Base-by-base conservation (phyloP, 2,113 vertebrate genomes). In the Myiozetetes cayanensis region DNA sequence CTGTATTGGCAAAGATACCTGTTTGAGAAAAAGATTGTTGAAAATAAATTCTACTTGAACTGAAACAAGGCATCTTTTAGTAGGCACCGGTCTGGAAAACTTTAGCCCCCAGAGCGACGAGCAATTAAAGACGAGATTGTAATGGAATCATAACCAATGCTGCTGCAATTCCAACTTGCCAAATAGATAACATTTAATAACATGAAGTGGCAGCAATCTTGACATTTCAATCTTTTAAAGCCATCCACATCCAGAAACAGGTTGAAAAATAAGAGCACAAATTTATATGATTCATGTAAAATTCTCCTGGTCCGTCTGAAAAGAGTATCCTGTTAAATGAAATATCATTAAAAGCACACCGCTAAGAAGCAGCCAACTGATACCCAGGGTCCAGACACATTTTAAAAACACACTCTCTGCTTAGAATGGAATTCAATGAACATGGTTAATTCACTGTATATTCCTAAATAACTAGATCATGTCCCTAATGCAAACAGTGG, bases 191-290 rank as follows among this genome's bases (percentile, higher is more conserved):
- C 18, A 52, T 59, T 94, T 81, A 81, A 92, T 90, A 79, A 85
- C n/a, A 70, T 8, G 9, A 81, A 93, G 58, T 90, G 61, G 78
- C 24, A 85, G 37, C 56, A 72, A 1, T 90, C 71, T 74, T 93
- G 73, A 92, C 59, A 76, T 89, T 78, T 58, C 70, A 78, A 86
- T 72, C 23, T 46, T 86, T 92, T 94, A 88, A 85, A 90, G 62
- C 28, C 39, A 72, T 14, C 17, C 41, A 65, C 47, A 46, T 50
- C 67, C 44, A 92, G 79, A 95, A 91, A 74, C n/a, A 78, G 24
- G 61, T 31, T 76, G 47, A 72, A 87, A 66, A 90, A 66, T n/a
- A 80, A 68, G 43, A 82, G 23, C 2, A 0, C 8, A 11, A 78
- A 85, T 76, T 68, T 10, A 35, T 52, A 65, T 19, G 49, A 87